Evolutionary conservation across 2,113 vertebrate genomes (phyloP).

Genomic region (Dicrurus megarhynchus): DNA sequence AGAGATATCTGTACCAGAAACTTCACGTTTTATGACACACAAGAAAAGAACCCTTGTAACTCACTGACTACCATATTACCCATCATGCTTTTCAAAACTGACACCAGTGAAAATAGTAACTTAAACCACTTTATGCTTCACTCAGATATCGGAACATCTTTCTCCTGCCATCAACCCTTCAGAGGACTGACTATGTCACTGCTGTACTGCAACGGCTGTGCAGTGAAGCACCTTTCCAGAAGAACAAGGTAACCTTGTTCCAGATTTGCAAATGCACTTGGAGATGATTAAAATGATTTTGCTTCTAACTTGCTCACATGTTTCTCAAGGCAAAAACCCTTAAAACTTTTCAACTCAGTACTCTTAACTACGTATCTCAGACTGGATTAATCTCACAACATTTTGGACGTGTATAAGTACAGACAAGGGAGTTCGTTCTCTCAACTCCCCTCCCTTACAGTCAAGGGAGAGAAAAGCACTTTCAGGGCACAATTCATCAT

Average conservation of each 20-base stretch:
- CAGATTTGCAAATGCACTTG: background rate
- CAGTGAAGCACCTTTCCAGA: background rate
- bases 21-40: background rate
- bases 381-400: background rate
- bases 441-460: background rate
- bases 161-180: background rate
- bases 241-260: background rate
- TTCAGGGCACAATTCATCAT: background rate
- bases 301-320: background rate
- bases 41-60: background rate
- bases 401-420: background rate
- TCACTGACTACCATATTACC: background rate
- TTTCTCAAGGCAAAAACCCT: background rate
- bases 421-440: background rate
- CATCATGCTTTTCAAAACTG: background rate
- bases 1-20: background rate
- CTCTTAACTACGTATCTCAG: background rate
- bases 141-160: background rate
- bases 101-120: background rate
- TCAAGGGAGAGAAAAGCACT: background rate
- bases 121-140: background rate
- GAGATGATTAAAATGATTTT: background rate
- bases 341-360: background rate
- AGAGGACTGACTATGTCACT: background rate
- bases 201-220: background rate